These are phyloP conservation scores for Drosophila santomea DNA, from an alignment of 1,140 invertebrate genomes.

Conservation along the genomic window DNA sequence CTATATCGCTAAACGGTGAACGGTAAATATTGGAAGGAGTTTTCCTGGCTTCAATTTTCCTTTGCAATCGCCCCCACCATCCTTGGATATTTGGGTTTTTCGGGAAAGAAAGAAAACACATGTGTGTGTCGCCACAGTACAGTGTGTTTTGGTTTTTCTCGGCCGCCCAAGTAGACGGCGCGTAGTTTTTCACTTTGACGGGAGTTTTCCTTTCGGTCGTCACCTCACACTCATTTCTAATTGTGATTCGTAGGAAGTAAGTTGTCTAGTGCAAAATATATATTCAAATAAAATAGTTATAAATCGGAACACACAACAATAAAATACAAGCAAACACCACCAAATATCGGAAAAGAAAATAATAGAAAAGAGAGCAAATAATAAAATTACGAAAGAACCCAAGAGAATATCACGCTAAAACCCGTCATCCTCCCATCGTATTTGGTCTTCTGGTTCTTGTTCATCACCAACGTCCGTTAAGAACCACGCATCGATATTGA, in stretches of 20 bases:
- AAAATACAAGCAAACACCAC: conserved; percentile 60
- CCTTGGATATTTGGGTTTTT: conserved; percentile 1
- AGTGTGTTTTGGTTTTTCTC: conserved; percentile 18
- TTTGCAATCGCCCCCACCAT: conserved; percentile 3
- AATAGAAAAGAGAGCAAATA: conserved; percentile 16
- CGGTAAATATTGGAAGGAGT: conserved; percentile 10
- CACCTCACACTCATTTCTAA: conserved; percentile 67
- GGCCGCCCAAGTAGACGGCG: conserved; percentile 41
- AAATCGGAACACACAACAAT: conserved; percentile 75
- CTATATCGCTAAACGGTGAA: conserved; percentile 6
- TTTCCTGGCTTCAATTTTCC: conserved; percentile 10
- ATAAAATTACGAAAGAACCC: conserved; percentile 5
- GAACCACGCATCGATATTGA: conserved; percentile 23
- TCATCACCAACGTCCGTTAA: conserved; percentile 4
- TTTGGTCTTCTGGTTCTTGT: conserved; percentile 36
- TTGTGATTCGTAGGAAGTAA: conserved; percentile 80
- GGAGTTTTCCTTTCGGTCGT: conserved; percentile 34
- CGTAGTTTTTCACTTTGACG: conserved; percentile 32
- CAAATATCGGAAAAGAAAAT: conserved; percentile 23
- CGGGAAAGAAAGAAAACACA: conserved; percentile 2
- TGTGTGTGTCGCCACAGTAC: neutral
- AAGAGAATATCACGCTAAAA: conserved; percentile 22
- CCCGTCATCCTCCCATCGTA: conserved; percentile 17
- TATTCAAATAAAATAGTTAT: conserved; percentile 63
- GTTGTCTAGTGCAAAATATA: conserved; percentile 75